phyloP scores from a whole-genome alignment of 1,140 invertebrate species.

The Ylistrum balloti region DNA sequence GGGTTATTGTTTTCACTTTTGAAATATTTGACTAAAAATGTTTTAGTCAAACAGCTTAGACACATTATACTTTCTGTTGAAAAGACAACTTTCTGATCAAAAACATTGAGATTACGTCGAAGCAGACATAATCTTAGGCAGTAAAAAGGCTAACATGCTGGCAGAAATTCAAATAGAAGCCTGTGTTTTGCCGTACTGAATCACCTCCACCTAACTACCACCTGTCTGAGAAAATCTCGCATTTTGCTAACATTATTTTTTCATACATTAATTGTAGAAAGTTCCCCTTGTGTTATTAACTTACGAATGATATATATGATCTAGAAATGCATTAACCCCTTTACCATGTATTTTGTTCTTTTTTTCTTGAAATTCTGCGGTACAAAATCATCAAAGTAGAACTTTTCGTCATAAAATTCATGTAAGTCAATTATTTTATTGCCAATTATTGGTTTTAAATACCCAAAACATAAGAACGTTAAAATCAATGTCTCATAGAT shows the following conservation, averaged over 20 bases:
- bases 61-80: conserved; percentile 28
- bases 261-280: too few relatives aligned
- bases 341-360: too few relatives aligned
- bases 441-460: too few relatives aligned
- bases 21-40: conserved; percentile 25
- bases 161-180: conserved; percentile 13
- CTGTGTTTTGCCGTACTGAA: conserved; percentile 32
- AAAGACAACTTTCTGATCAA: conserved; percentile 34
- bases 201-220: not conserved
- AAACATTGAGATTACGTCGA: conserved; percentile 38
- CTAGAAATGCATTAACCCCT: too few relatives aligned
- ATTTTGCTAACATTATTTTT: not conserved
- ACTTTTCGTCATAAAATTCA: too few relatives aligned
- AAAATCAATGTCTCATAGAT: too few relatives aligned
- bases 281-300: too few relatives aligned
- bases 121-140: conserved; percentile 27
- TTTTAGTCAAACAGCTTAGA: conserved; percentile 9
- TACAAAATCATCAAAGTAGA: too few relatives aligned
- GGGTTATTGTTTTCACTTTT: conserved; percentile 10
- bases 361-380: too few relatives aligned
- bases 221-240: conserved; percentile 2
- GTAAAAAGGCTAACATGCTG: conserved; percentile 4
- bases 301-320: too few relatives aligned
- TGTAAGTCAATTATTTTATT: too few relatives aligned
- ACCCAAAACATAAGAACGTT: too few relatives aligned